Percentiles rank a stretch among this genome's conserved stretches.
phyloP scores from a whole-genome alignment of 2,113 vertebrate genomes.

The Lepidothrix coronata region DNA sequence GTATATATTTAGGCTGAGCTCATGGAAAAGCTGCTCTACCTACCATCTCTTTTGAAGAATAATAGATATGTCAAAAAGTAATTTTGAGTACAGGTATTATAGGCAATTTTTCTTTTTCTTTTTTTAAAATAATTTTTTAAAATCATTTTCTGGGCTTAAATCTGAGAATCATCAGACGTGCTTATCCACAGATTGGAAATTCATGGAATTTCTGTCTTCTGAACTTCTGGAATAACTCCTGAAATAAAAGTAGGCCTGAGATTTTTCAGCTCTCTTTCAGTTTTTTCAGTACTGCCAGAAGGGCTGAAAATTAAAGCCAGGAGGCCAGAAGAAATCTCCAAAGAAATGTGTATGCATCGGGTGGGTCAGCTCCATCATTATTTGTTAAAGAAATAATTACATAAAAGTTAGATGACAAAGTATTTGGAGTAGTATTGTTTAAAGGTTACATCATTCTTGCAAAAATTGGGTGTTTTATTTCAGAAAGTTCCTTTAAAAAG shows the following conservation, averaged over 20 bases:
- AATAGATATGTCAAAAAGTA: not conserved
- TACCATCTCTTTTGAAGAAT: not conserved
- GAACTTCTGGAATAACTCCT: slow-evolving; percentile 1
- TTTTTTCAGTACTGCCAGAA: not conserved
- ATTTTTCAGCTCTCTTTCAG: not conserved
- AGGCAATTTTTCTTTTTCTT: not conserved
- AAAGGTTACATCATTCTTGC: slow-evolving; percentile 6
- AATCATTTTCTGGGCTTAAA: slow-evolving; percentile 49
- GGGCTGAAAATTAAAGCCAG: slow-evolving; percentile 36
- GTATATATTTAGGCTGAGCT: not conserved
- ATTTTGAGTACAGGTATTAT: not conserved
- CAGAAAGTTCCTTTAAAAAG: not conserved
- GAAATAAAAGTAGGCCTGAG: not conserved
- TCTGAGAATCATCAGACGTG: slow-evolving; percentile 1
- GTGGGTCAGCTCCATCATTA: not conserved
- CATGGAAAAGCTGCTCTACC: not conserved
- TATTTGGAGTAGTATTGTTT: slow-evolving; percentile 17
- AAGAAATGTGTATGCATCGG: not conserved
- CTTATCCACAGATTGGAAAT: slow-evolving; percentile 15
- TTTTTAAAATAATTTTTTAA: not conserved
- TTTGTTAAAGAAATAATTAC: not conserved
- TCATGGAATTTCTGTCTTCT: slow-evolving; percentile 6
- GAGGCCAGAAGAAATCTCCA: not conserved
- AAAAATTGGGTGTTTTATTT: not conserved
- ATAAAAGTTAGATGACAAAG: not conserved